Base-by-base conservation (phyloP, 2,888 invertebrate species). In the Elysia crispata region DNA sequence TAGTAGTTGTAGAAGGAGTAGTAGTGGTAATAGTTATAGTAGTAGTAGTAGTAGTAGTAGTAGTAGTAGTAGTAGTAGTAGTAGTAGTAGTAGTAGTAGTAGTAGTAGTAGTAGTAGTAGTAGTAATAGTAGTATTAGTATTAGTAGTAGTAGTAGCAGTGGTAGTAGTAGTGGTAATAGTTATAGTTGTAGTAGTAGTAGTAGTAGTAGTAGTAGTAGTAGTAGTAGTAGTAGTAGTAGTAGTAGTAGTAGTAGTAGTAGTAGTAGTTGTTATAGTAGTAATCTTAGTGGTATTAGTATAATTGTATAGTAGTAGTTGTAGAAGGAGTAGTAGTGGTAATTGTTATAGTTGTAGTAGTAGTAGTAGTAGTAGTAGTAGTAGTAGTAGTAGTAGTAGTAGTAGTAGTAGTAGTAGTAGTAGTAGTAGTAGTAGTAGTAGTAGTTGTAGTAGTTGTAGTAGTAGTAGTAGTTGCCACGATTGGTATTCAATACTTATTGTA, bases 341-440 rank as follows among this genome's bases (percentile, higher is more conserved):
- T 54, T 54, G 54, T 54, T 54, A 18, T 54, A 15, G 54, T 54
- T 54, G 54, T 54, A n/a, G 67, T 67, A 30, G 67, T 67, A 67
- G 30, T 67, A 30, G 67, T 67, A 30, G 67, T 67, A 30, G 30
- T 67, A 30, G 67, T 67, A 67, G 23, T 67, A 67, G 67, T 67
- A 30, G 67, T 60, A 67, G 67, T 67, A 67, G 3, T 67, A 67
- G 67, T 67, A 67, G 67, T 67, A 67, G 67, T 67, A 67, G 67
- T 67, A 67, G 67, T 67, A 67, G 67, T 67, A 67, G 67, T 1
- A 67, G 67, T 67, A 67, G 67, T 67, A 67, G 67, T 67, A 67
- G 67, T 67, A 67, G 3, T 67, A 67, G 67, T 1, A 67, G 1
- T 67, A 67, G 67, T 23, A 67, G 15, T 67, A 67, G 67, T 67